Percentiles rank a stretch among this genome's conserved stretches.
Evolutionary conservation across 1,140 invertebrate genomes (phyloP).

Genomic region (Manduca sexta): DNA sequence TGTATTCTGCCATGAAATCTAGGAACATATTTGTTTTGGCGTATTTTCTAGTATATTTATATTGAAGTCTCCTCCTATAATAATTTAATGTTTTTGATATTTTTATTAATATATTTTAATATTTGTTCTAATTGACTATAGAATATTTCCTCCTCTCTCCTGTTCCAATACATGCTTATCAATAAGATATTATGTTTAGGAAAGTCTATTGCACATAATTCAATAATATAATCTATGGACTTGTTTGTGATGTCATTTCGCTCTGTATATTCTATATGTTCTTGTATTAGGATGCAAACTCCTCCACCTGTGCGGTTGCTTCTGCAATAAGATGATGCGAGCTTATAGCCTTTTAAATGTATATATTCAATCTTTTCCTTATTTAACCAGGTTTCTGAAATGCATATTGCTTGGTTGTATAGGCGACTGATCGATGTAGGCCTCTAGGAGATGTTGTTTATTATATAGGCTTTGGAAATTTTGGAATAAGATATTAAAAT

Average conservation of each 20-base stretch:
- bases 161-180: conserved; percentile 26
- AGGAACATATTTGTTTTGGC: not conserved
- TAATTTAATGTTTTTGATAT: conserved; percentile 14
- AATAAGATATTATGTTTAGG: conserved; percentile 13
- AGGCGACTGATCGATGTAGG: conserved; percentile 12
- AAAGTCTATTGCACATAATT: conserved; percentile 18
- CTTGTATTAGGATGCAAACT: conserved; percentile 16
- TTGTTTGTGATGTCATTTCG: conserved; percentile 18
- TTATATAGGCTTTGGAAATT: conserved; percentile 25
- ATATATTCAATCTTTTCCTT: conserved; percentile 8
- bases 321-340: conserved; percentile 17
- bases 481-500: conserved; percentile 18
- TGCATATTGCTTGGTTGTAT: conserved; percentile 11
- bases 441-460: conserved; percentile 15
- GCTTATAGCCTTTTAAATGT: conserved; percentile 6
- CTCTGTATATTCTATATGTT: conserved; percentile 10
- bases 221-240: conserved; percentile 23
- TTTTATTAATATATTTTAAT: conserved; percentile 17
- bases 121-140: conserved; percentile 13
- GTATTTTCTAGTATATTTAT: conserved; percentile 5
- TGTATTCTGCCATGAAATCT: conserved; percentile 8
- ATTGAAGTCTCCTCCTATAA: conserved; percentile 21
- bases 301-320: conserved; percentile 12
- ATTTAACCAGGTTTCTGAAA: conserved; percentile 22
- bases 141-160: conserved; percentile 21